phyloP scores from a whole-genome alignment of 2,888 invertebrate species.

The Drosophila differens region DNA sequence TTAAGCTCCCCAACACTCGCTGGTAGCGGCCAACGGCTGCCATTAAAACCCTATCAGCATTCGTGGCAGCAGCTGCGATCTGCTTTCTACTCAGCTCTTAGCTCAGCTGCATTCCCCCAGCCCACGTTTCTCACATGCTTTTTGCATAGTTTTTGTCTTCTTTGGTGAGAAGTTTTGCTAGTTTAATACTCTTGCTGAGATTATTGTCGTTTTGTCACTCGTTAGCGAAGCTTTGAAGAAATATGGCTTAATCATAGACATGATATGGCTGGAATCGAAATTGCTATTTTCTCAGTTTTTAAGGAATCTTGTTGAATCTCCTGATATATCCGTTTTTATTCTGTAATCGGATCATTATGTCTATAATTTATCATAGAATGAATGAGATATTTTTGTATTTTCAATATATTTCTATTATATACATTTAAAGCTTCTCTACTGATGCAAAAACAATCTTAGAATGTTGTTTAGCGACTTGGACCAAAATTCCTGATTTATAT shows the following conservation, averaged over 20 bases:
- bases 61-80: constrained; percentile 73
- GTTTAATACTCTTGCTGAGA: constrained; percentile 6
- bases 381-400: not conserved
- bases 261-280: not conserved
- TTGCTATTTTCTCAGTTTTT: not conserved
- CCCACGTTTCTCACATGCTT: constrained; percentile 30
- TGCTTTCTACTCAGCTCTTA: constrained; percentile 30
- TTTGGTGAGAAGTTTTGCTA: constrained; percentile 4
- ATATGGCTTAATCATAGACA: not conserved
- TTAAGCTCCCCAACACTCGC: constrained; percentile 38
- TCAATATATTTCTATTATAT: not conserved
- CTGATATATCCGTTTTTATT: too few species aligned
- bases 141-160: constrained; percentile 19
- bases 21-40: constrained; percentile 50
- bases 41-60: constrained; percentile 79
- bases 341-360: not conserved
- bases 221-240: not conserved
- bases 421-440: not conserved
- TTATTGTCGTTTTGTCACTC: not conserved
- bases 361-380: not conserved
- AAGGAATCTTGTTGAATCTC: not conserved
- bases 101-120: constrained; percentile 32
- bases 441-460: not conserved
- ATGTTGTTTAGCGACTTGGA: not conserved
- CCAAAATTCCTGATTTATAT: not conserved